Evolutionary conservation across 2,797 vertebrate genomes (phyloP).

Genomic region (Parambassis ranga): DNA sequence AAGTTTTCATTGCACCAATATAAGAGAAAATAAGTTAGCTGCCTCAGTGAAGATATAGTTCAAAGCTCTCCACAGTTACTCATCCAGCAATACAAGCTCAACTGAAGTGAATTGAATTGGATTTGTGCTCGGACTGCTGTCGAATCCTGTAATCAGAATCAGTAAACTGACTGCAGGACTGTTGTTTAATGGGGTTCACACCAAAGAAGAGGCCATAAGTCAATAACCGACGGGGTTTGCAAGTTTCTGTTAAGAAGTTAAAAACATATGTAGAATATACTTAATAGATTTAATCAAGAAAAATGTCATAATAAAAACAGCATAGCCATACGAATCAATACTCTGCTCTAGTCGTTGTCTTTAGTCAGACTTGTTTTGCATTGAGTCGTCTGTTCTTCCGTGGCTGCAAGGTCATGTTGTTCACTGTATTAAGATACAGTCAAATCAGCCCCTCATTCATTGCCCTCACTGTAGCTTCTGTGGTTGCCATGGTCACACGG

Average conservation of each 20-base stretch:
- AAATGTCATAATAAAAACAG: no score
- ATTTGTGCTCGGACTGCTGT: not conserved
- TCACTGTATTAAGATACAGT: no score
- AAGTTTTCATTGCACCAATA: not conserved
- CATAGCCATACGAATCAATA: no score
- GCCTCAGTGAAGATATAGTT: not conserved
- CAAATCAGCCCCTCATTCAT: not conserved
- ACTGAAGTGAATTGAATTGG: not conserved
- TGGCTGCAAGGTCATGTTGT: not conserved
- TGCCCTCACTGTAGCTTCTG: not conserved
- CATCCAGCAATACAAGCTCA: not conserved
- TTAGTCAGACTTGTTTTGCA: no score
- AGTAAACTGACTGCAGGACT: not conserved
- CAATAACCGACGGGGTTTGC: not conserved
- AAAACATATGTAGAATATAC: not conserved
- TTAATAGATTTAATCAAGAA: not conserved
- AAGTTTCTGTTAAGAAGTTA: not conserved
- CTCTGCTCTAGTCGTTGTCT: no score
- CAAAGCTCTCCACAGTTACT: not conserved
- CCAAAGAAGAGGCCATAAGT: not conserved
- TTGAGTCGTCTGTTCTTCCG: no score
- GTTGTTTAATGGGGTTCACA: constrained; percentile 2
- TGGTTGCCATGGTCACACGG: not conserved
- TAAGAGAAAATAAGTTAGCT: not conserved
- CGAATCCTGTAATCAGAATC: not conserved